These are phyloP conservation scores for Bambusicola thoracicus DNA, from an alignment of 2,113 vertebrate genomes.

Conservation along the genomic window DNA sequence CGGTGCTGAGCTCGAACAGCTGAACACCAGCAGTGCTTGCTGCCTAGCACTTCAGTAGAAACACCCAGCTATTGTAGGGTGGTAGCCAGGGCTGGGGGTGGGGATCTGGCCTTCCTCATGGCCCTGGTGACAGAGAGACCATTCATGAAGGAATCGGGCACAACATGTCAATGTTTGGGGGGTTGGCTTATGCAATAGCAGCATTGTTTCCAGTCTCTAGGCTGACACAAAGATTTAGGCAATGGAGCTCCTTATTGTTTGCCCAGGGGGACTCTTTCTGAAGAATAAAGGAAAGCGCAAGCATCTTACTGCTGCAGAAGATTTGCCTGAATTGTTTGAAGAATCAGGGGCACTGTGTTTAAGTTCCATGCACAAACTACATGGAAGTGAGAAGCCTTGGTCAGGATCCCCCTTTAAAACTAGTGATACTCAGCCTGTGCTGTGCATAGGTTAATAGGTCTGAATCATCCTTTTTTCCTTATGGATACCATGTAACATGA, in stretches of 20 bases:
- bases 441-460: neutral
- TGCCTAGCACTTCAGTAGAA: neutral
- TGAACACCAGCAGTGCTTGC: neutral
- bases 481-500: neutral
- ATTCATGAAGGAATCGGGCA: conserved; percentile 27
- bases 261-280: neutral
- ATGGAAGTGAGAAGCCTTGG: neutral
- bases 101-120: conserved; percentile 16
- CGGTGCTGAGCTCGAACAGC: accelerated
- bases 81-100: neutral
- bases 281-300: neutral
- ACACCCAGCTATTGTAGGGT: neutral
- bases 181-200: neutral
- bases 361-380: neutral
- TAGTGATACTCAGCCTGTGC: accelerated
- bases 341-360: neutral
- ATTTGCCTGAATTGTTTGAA: neutral
- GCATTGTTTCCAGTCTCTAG: conserved; percentile 39
- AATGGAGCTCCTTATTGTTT: neutral
- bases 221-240: conserved; percentile 27
- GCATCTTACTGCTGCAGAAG: neutral
- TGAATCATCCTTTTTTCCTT: neutral
- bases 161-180: neutral
- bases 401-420: neutral
- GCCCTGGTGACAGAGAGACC: conserved; percentile 21